Conservation (phyloP, 2,797 vertebrate genomes). For the Karalla daura region DNA sequence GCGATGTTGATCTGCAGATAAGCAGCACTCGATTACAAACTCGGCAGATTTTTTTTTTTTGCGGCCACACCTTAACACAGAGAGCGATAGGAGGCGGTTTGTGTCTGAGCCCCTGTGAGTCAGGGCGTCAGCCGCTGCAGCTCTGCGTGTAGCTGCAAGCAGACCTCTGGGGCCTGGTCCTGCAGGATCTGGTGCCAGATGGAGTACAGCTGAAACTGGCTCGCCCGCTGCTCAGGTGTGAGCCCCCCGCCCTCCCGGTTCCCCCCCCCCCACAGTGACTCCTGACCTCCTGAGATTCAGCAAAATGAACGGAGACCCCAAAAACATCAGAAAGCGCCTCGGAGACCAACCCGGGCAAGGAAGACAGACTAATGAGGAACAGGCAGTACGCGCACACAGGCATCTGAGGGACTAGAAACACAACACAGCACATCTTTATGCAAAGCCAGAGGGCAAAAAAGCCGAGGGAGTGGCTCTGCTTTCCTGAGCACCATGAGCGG, state of each 20-base stretch:
- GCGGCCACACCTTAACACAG: slow-evolving; percentile 47
- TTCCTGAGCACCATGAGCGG: slow-evolving; percentile 4
- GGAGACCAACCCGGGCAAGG: neutral
- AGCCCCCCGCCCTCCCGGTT: no score
- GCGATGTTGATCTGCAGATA: neutral
- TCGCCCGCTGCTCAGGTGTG: slow-evolving; percentile 23
- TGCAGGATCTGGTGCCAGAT: slow-evolving; percentile 53
- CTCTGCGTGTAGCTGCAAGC: slow-evolving; percentile 70
- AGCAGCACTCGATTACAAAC: neutral
- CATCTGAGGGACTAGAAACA: slow-evolving; percentile 28
- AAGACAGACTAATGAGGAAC: slow-evolving; percentile 11
- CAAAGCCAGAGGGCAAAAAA: slow-evolving; percentile 40
- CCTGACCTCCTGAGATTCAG: no score
- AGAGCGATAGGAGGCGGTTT: slow-evolving; percentile 36
- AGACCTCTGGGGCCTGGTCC: slow-evolving; percentile 41
- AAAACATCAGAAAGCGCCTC: neutral
- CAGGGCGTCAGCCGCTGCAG: slow-evolving; percentile 37
- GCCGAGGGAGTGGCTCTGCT: slow-evolving; percentile 45
- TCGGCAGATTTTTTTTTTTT: no score
- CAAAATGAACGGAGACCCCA: no score
- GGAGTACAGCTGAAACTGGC: slow-evolving; percentile 36
- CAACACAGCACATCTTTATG: slow-evolving; percentile 26
- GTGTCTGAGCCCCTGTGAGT: slow-evolving; percentile 49
- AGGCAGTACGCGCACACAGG: neutral
- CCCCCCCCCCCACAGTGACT: no score